A percentile compares a stretch with the other conserved stretches of the same genome.
These are phyloP conservation scores for Pantherophis guttatus DNA, from an alignment of 2,113 vertebrate species.

Conservation along the genomic window DNA sequence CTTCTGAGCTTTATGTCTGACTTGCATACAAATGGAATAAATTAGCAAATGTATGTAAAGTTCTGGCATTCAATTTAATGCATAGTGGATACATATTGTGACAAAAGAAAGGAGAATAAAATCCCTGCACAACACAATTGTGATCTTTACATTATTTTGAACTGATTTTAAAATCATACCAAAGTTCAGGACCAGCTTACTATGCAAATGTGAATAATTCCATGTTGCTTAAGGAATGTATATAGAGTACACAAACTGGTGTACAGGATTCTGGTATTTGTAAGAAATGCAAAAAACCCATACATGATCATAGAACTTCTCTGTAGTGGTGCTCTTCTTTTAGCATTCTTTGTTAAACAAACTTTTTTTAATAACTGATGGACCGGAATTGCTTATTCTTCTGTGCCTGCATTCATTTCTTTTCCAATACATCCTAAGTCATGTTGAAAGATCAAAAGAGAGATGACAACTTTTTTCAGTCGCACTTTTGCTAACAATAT, in stretches of 20 bases:
- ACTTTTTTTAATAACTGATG: background rate
- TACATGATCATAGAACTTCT: background rate
- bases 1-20: conserved; percentile 24
- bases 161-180: background rate
- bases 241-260: background rate
- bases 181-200: background rate
- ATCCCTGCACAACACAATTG: background rate
- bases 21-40: conserved; percentile 42
- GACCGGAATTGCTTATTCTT: background rate
- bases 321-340: background rate
- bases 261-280: background rate
- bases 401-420: background rate
- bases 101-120: background rate
- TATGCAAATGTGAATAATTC: background rate
- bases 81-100: conserved; percentile 16
- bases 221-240: background rate
- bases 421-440: conserved; percentile 7
- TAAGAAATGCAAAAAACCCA: background rate
- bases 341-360: background rate
- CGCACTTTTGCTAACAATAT: conserved; percentile 20
- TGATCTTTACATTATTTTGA: background rate
- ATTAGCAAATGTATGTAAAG: conserved; percentile 35
- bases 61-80: background rate
- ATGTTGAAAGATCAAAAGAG: conserved; percentile 34
- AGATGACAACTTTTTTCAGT: background rate